Evolutionary conservation across 2,888 invertebrate genomes (phyloP).

Genomic region (Agrochola lychnidis): DNA sequence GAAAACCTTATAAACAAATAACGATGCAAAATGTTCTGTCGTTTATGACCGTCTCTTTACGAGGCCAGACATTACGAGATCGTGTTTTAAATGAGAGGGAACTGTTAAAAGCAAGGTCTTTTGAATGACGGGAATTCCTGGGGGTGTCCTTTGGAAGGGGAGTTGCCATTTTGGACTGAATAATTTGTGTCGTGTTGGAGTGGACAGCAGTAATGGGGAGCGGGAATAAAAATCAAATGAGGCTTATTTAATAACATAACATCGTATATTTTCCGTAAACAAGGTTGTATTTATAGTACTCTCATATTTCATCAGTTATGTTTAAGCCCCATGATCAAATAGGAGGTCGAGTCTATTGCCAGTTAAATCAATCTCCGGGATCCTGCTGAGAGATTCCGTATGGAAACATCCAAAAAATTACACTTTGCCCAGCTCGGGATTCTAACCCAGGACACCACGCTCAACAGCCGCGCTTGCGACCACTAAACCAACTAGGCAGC

Average conservation of each 20-base stretch:
- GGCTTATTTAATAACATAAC: not conserved
- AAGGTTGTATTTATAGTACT: too few relatives aligned
- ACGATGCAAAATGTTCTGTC: constrained; percentile 53
- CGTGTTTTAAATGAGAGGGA: constrained; percentile 49
- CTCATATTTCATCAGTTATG: too few relatives aligned
- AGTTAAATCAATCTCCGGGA: too few relatives aligned
- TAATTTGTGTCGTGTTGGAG: constrained; percentile 9
- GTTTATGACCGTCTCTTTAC: constrained; percentile 59
- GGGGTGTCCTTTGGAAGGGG: constrained; percentile 7
- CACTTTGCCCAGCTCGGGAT: too few relatives aligned
- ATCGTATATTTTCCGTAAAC: not conserved
- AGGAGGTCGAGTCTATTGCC: too few relatives aligned
- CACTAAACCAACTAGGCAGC: too few relatives aligned
- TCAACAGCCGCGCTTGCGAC: too few relatives aligned
- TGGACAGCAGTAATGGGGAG: not conserved
- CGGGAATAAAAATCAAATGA: not conserved
- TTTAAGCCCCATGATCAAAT: too few relatives aligned
- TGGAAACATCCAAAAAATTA: too few relatives aligned
- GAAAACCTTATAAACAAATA: constrained; percentile 57
- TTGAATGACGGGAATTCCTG: constrained; percentile 11
- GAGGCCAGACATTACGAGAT: constrained; percentile 57
- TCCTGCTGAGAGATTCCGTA: too few relatives aligned
- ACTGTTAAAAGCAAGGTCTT: constrained; percentile 33
- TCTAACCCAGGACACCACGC: too few relatives aligned
- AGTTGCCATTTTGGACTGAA: constrained; percentile 2